Evolutionary conservation across 2,113 vertebrate species (phyloP).

Genomic region (Pteronura brasiliensis): DNA sequence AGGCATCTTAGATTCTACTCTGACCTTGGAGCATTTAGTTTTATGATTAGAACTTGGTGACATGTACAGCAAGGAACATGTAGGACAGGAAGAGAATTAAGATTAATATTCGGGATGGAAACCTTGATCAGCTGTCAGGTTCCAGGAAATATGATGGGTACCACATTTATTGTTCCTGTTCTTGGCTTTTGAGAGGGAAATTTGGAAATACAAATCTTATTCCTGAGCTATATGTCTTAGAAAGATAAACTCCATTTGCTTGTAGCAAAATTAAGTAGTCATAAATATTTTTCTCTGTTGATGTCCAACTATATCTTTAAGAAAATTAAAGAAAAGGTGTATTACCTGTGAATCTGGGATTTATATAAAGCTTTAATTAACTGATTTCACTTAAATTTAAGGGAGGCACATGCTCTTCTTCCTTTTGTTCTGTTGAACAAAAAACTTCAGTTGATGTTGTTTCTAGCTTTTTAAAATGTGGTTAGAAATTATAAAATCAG

Average conservation of each 20-base stretch:
- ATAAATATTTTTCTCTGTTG: not conserved
- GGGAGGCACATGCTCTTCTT: not conserved
- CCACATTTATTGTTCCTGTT: not conserved
- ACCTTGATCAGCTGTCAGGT: not conserved
- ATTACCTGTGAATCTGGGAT: not conserved
- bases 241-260: not conserved
- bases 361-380: not conserved
- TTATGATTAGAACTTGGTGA: not conserved
- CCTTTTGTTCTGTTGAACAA: not conserved
- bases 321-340: not conserved
- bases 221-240: not conserved
- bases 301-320: not conserved
- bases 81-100: not conserved
- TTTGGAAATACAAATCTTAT: not conserved
- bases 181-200: conserved; percentile 16
- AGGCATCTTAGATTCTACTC: not conserved
- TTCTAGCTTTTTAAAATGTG: not conserved
- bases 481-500: conserved; percentile 13
- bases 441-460: not conserved
- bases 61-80: not conserved
- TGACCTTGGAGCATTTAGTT: conserved; percentile 3
- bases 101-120: not conserved
- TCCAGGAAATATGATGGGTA: not conserved
- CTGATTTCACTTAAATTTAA: not conserved
- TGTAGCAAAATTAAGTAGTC: not conserved